These are phyloP conservation scores for Eristalis intricaria DNA, from an alignment of 2,888 invertebrate species.

Conservation along the genomic window DNA sequence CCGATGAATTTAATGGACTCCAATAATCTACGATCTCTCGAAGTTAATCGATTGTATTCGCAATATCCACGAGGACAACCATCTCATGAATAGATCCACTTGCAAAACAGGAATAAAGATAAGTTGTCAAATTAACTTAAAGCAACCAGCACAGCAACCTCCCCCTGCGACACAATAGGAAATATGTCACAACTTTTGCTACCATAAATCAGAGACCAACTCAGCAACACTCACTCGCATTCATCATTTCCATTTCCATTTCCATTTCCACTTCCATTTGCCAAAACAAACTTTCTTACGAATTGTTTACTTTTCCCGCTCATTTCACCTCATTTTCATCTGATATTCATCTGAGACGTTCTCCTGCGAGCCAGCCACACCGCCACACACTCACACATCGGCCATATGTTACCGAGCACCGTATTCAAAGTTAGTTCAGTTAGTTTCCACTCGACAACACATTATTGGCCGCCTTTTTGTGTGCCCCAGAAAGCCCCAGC, in stretches of 20 bases:
- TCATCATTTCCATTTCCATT: constrained; percentile 56
- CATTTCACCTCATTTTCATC: constrained; percentile 58
- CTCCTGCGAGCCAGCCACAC: not conserved
- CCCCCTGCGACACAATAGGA: not conserved
- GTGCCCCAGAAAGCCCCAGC: constrained; percentile 31
- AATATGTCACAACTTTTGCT: not conserved
- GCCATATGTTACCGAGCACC: constrained; percentile 41
- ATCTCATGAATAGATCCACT: not conserved
- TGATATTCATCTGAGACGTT: constrained; percentile 48
- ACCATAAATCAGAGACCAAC: constrained; percentile 42
- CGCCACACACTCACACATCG: not conserved
- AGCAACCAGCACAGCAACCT: not conserved
- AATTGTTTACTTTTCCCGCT: constrained; percentile 64
- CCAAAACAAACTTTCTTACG: constrained; percentile 36
- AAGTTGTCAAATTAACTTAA: not conserved
- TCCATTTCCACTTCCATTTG: constrained; percentile 56
- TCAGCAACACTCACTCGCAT: constrained; percentile 27
- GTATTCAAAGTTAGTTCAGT: constrained; percentile 56
- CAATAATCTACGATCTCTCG: not conserved
- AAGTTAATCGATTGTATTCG: not conserved
- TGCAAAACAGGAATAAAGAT: not conserved
- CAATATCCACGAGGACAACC: not conserved
- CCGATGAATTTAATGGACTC: not conserved
- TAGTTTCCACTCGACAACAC: constrained; percentile 70
- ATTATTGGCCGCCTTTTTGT: constrained; percentile 64